phyloP scores from a whole-genome alignment of 2,888 invertebrate genomes.

The Microplitis manilae region DNA sequence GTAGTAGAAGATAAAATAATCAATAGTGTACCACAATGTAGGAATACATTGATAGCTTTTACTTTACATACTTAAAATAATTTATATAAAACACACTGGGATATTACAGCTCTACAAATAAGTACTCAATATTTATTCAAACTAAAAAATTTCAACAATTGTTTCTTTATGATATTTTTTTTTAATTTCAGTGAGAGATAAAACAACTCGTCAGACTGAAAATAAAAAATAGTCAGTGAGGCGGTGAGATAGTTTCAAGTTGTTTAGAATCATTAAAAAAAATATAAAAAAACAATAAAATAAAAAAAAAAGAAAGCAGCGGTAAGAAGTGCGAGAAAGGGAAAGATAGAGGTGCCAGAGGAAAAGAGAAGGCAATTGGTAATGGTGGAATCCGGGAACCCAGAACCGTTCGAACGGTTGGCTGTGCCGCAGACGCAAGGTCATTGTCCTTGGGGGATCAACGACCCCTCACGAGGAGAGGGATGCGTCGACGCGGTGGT shows the following conservation, averaged over 20 bases:
- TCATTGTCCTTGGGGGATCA: constrained; percentile 72
- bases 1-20: not conserved
- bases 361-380: constrained; percentile 59
- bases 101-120: no score
- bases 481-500: constrained; percentile 52
- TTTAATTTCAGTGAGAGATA: constrained; percentile 2
- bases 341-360: constrained; percentile 15
- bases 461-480: constrained; percentile 68
- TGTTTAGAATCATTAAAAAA: constrained; percentile 23
- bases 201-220: constrained; percentile 1
- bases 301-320: constrained; percentile 20
- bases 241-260: constrained; percentile 27
- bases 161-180: not conserved
- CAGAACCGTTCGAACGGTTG: constrained; percentile 66
- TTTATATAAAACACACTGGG: not conserved
- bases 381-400: constrained; percentile 69
- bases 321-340: constrained; percentile 23
- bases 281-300: not conserved
- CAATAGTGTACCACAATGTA: not conserved
- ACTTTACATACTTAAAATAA: not conserved
- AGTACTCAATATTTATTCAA: not conserved
- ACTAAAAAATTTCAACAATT: not conserved
- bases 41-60: not conserved
- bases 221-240: constrained; percentile 22
- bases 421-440: constrained; percentile 68